Percentiles rank a stretch among this genome's conserved stretches.
Evolutionary conservation across 2,797 vertebrate genomes (phyloP).

Genomic region (Florisuga fusca): DNA sequence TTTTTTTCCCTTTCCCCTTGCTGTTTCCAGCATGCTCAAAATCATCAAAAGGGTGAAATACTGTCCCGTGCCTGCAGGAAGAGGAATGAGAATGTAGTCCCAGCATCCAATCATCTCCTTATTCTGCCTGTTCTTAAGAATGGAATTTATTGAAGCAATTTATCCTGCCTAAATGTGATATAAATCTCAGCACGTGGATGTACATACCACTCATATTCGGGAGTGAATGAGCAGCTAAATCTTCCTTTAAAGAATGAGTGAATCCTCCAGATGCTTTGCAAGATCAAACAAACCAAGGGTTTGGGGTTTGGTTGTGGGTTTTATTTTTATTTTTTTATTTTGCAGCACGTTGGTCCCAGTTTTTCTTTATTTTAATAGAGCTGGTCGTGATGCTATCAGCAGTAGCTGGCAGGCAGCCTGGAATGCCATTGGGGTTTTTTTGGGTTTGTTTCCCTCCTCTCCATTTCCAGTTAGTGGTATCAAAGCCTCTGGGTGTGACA

Average conservation of each 20-base stretch:
- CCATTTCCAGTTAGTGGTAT: not conserved
- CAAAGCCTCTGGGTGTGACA: not conserved
- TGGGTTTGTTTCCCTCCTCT: not conserved
- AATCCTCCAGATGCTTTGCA: not conserved
- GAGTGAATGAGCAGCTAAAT: not conserved
- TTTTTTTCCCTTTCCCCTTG: not conserved
- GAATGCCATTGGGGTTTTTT: not conserved
- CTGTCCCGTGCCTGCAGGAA: slow-evolving; percentile 30
- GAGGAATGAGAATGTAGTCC: slow-evolving; percentile 55
- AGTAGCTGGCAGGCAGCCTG: not conserved
- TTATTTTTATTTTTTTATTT: not conserved
- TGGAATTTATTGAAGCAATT: slow-evolving; percentile 79
- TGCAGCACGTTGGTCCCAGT: not conserved
- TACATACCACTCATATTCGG: not conserved
- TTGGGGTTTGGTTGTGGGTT: no score
- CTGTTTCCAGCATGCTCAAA: slow-evolving; percentile 47
- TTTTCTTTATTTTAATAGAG: not conserved
- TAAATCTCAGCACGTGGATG: slow-evolving; percentile 72
- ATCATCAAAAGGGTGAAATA: slow-evolving; percentile 39
- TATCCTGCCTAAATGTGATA: slow-evolving; percentile 74
- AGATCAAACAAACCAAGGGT: not conserved
- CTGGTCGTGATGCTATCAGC: not conserved
- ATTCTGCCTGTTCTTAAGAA: slow-evolving; percentile 58
- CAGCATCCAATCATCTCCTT: slow-evolving; percentile 66
- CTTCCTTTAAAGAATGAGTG: not conserved